Evolutionary conservation across 2,113 vertebrate species (phyloP).

Genomic region (Nesoenas mayeri): DNA sequence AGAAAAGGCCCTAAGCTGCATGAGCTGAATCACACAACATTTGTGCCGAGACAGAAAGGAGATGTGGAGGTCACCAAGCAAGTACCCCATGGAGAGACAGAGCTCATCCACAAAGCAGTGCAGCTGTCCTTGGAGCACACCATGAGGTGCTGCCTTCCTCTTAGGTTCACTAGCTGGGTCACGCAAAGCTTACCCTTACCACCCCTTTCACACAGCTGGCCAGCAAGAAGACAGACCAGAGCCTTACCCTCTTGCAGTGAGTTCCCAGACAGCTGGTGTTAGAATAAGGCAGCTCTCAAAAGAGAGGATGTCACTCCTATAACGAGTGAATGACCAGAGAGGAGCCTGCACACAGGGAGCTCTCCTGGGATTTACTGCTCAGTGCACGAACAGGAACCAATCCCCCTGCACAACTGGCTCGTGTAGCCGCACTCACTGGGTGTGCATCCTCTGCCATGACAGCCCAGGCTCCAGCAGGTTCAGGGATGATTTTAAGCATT

Average conservation of each 20-base stretch:
- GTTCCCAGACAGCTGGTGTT: background rate
- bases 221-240: background rate
- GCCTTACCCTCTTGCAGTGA: background rate
- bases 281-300: background rate
- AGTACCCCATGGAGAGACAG: too few species aligned
- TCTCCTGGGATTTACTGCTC: background rate
- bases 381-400: background rate
- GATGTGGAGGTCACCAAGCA: background rate
- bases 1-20: background rate
- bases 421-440: background rate
- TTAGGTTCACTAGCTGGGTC: background rate
- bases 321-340: background rate
- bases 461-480: background rate
- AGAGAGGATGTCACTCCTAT: background rate
- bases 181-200: background rate
- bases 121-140: background rate
- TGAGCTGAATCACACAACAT: background rate
- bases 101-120: background rate
- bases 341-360: background rate
- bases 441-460: background rate
- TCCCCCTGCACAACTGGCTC: background rate
- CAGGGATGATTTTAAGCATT: background rate
- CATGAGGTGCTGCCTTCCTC: accelerated
- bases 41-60: background rate
- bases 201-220: accelerated